Evolutionary conservation across 2,113 vertebrate species (phyloP).

Genomic region (Oreotrochilus melanogaster): DNA sequence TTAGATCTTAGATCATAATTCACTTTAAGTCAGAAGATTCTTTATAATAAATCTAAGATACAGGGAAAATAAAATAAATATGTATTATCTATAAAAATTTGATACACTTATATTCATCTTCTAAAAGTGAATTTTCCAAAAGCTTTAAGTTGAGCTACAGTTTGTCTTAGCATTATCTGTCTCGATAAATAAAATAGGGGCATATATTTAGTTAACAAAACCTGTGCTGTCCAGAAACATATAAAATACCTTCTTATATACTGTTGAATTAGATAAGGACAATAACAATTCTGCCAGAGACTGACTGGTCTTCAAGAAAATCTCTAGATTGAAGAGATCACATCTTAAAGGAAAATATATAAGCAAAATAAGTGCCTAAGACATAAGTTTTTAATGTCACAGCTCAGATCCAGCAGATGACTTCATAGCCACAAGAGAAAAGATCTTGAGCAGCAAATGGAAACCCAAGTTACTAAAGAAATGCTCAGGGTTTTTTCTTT

Average conservation of each 20-base stretch:
- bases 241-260: neutral
- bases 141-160: neutral
- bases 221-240: neutral
- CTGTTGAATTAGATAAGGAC: neutral
- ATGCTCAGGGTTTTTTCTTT: neutral
- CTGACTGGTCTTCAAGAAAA: neutral
- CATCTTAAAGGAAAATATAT: neutral
- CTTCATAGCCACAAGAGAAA: neutral
- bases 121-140: neutral
- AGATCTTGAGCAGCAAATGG: neutral
- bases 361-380: neutral
- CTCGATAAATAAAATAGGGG: neutral
- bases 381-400: neutral
- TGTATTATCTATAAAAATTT: neutral
- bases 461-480: neutral
- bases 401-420: neutral
- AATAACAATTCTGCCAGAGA: neutral
- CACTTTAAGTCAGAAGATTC: neutral
- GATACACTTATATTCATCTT: neutral
- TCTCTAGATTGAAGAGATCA: neutral
- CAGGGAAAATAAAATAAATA: neutral
- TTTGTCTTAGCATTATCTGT: neutral
- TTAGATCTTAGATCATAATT: neutral
- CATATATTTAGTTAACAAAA: neutral
- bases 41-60: neutral